Evolutionary conservation across 2,113 vertebrate genomes (phyloP).

Genomic region (Chamaetylas fuelleborni): DNA sequence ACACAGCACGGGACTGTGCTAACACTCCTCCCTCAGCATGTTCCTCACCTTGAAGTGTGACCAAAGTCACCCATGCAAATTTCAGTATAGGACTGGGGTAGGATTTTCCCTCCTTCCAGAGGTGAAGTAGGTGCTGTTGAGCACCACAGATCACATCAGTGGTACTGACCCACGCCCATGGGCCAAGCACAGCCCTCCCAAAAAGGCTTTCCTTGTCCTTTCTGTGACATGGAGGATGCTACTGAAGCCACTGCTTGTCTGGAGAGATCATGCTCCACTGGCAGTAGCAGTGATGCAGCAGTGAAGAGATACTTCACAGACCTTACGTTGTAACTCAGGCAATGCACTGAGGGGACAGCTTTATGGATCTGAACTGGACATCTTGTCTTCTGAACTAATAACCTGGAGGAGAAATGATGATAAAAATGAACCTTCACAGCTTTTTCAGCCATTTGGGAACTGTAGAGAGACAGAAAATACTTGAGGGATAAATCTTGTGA

Average conservation of each 20-base stretch:
- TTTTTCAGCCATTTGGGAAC: neutral
- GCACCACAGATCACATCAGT: neutral
- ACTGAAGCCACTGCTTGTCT: neutral
- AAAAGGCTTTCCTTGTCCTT: neutral
- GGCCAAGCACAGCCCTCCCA: neutral
- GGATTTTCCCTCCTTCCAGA: neutral
- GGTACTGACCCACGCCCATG: fast-evolving
- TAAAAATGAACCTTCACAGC: neutral
- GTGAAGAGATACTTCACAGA: neutral
- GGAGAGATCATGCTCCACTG: neutral
- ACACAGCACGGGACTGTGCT: fast-evolving
- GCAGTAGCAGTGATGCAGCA: neutral
- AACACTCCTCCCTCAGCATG: neutral
- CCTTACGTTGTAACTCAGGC: neutral
- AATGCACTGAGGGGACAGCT: neutral
- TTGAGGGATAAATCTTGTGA: neutral
- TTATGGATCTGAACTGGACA: neutral
- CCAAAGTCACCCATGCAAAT: neutral
- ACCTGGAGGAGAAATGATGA: neutral
- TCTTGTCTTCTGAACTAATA: neutral
- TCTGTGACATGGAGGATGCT: neutral
- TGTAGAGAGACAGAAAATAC: neutral
- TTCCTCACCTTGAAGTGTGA: neutral
- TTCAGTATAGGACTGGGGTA: fast-evolving
- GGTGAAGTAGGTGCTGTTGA: neutral